These are phyloP conservation scores for Phoenoteleia sp. DNA, from an alignment of 2,888 invertebrate genomes.

Conservation along the genomic window DNA sequence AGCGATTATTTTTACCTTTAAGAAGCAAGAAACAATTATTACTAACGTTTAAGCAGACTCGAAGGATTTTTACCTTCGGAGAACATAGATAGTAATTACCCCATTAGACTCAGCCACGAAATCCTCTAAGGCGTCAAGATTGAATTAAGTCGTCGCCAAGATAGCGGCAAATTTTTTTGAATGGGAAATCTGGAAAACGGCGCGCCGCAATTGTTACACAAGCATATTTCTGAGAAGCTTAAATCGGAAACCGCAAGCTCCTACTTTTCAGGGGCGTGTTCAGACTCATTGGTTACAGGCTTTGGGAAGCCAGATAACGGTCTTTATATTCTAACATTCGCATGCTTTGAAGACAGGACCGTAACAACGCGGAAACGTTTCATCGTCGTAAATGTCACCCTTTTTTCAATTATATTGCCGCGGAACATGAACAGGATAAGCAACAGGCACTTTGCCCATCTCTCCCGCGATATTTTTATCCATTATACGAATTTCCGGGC, in stretches of 20 bases:
- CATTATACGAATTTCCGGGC: neutral
- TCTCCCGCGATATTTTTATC: neutral
- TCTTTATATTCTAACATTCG: slow-evolving; percentile 77
- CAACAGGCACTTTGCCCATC: slow-evolving; percentile 10
- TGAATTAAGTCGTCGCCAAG: neutral
- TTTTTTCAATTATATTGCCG: neutral
- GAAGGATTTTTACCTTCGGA: neutral
- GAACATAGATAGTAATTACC: neutral
- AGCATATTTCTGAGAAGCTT: slow-evolving; percentile 79
- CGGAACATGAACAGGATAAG: slow-evolving; percentile 10
- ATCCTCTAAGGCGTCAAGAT: neutral
- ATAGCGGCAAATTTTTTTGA: neutral
- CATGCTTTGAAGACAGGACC: slow-evolving; percentile 69
- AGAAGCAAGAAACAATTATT: neutral
- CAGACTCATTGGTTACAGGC: slow-evolving; percentile 79
- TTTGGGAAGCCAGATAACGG: slow-evolving; percentile 81
- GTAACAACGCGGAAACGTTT: slow-evolving; percentile 54
- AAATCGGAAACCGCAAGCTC: slow-evolving; percentile 74
- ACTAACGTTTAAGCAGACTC: neutral
- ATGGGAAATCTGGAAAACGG: neutral
- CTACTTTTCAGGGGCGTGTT: slow-evolving; percentile 76
- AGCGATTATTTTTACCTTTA: neutral
- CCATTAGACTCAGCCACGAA: neutral
- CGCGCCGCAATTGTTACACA: slow-evolving; percentile 70
- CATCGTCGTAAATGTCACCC: slow-evolving; percentile 33